Percentiles rank a stretch among this genome's conserved stretches.
These are phyloP conservation scores for Palythoa grandiflora DNA, from an alignment of 92 coral and sea anemone species.

Conservation along the genomic window DNA sequence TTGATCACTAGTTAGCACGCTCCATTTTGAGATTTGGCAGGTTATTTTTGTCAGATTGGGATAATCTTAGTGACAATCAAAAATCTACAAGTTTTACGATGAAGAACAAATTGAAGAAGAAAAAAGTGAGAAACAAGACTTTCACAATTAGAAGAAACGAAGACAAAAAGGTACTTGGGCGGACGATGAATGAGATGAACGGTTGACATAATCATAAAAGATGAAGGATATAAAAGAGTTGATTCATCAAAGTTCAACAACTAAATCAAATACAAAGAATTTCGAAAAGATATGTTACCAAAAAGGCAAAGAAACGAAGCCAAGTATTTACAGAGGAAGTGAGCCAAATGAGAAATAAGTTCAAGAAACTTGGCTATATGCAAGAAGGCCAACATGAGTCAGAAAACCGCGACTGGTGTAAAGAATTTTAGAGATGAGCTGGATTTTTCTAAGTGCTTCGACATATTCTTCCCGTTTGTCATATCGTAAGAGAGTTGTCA, in stretches of 20 bases:
- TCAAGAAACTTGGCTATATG: slow-evolving; percentile 48
- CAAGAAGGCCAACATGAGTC: slow-evolving; percentile 44
- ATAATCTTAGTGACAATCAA: too few species aligned
- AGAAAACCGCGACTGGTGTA: slow-evolving; percentile 50
- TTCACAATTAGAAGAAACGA: too few species aligned
- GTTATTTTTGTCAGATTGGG: too few species aligned
- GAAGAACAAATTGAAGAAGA: too few species aligned
- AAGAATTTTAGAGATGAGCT: slow-evolving; percentile 36
- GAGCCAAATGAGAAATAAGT: slow-evolving; percentile 44
- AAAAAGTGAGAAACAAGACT: too few species aligned
- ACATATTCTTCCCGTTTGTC: slow-evolving; percentile 39
- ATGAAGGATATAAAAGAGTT: slow-evolving; percentile 40
- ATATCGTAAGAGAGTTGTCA: slow-evolving; percentile 54
- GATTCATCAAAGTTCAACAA: slow-evolving; percentile 37
- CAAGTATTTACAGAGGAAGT: slow-evolving; percentile 36
- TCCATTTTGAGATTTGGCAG: too few species aligned
- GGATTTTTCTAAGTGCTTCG: slow-evolving; percentile 44
- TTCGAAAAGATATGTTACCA: slow-evolving; percentile 41
- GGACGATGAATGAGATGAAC: neutral
- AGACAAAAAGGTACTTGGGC: too few species aligned
- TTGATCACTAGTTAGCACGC: too few species aligned
- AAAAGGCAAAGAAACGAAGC: slow-evolving; percentile 14
- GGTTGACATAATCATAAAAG: slow-evolving; percentile 41
- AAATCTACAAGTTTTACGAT: too few species aligned
- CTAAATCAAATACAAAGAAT: slow-evolving; percentile 35